A percentile compares a stretch with the other conserved stretches of the same genome.
phyloP scores from a whole-genome alignment of 2,113 vertebrate genomes.

The Bubo scandiacus region DNA sequence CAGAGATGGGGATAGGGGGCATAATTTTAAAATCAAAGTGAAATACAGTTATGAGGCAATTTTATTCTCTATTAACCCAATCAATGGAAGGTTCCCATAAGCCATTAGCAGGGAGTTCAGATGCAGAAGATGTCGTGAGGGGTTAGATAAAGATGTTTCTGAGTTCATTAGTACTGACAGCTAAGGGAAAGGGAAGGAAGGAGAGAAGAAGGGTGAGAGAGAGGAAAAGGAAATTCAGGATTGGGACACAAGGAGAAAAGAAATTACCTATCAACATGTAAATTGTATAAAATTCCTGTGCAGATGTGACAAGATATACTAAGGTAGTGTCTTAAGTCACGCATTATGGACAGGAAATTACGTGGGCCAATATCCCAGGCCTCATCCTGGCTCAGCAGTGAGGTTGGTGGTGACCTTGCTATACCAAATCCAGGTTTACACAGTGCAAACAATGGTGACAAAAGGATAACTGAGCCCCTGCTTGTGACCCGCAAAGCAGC shows the following conservation, averaged over 20 bases:
- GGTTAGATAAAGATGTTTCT: slow-evolving; percentile 75
- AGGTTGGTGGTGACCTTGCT: background rate
- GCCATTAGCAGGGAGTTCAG: slow-evolving; percentile 77
- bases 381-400: background rate
- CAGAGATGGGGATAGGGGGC: slow-evolving; percentile 42
- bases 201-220: background rate
- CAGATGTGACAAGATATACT: background rate
- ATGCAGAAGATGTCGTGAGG: slow-evolving; percentile 57
- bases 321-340: background rate
- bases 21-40: slow-evolving; percentile 75
- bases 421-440: background rate
- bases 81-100: slow-evolving; percentile 82
- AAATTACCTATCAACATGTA: background rate
- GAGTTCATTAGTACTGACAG: slow-evolving; percentile 68
- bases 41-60: slow-evolving; percentile 82
- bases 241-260: background rate
- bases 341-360: background rate
- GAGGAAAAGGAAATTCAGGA: background rate
- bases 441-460: background rate
- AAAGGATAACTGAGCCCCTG: background rate
- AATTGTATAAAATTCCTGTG: background rate
- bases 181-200: slow-evolving; percentile 30
- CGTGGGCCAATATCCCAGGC: background rate
- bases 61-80: slow-evolving; percentile 87
- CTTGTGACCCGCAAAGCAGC: background rate